These are phyloP conservation scores for Aramus guarauna DNA, from an alignment of 2,113 vertebrate species.

Conservation along the genomic window DNA sequence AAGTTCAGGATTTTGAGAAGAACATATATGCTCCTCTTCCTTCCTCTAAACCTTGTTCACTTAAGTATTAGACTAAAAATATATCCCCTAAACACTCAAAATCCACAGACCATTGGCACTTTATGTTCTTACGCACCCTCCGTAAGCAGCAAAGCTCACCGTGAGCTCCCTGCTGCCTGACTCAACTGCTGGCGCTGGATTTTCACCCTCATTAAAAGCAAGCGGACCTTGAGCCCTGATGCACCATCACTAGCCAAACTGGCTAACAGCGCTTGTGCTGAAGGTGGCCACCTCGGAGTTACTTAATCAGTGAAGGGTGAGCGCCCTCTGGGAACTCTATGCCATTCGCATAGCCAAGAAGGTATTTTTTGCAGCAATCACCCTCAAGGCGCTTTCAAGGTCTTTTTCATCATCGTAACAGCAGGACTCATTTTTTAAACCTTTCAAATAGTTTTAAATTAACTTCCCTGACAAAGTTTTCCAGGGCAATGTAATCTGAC, in stretches of 20 bases:
- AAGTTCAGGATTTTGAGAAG: not conserved
- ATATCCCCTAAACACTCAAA: not conserved
- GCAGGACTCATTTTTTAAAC: not conserved
- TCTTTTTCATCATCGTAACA: not conserved
- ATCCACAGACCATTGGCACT: not conserved
- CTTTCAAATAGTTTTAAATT: not conserved
- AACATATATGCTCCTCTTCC: accelerated
- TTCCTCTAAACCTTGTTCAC: not conserved
- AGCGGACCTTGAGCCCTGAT: not conserved
- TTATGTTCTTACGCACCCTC: not conserved
- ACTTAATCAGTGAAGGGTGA: not conserved
- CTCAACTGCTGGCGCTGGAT: not conserved
- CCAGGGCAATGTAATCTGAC: not conserved
- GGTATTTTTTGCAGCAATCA: not conserved
- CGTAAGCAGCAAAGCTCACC: not conserved
- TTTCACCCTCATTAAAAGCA: not conserved
- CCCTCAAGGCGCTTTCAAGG: not conserved
- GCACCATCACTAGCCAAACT: not conserved
- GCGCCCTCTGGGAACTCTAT: accelerated
- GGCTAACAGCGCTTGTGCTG: accelerated
- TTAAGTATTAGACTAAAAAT: not conserved
- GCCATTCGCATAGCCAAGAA: not conserved
- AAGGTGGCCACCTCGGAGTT: not conserved
- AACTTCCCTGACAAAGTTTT: not conserved
- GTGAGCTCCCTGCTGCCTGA: not conserved